phyloP scores from a whole-genome alignment of 2,888 invertebrate genomes.

The Nomada goodeniana region DNA sequence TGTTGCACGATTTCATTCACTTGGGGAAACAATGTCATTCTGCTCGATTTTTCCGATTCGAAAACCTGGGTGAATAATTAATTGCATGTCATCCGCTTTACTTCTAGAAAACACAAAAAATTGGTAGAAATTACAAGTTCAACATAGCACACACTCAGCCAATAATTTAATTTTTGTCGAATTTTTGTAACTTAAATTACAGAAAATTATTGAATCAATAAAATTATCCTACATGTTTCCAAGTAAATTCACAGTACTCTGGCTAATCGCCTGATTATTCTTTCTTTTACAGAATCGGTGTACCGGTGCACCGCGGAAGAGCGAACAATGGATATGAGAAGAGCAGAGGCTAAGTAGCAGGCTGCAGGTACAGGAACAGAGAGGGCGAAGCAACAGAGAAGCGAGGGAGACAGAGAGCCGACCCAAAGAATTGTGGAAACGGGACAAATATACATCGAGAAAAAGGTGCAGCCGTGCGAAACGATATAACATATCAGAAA shows the following conservation, averaged over 20 bases:
- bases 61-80: neutral
- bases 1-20: neutral
- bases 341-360: slow-evolving; percentile 75
- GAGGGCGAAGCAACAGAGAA: slow-evolving; percentile 42
- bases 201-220: no score
- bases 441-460: neutral
- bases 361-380: slow-evolving; percentile 67
- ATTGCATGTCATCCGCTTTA: neutral
- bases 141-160: neutral
- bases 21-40: neutral
- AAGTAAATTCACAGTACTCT: no score
- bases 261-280: no score
- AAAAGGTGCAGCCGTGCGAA: neutral
- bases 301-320: slow-evolving; percentile 69
- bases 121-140: neutral
- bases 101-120: neutral
- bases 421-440: slow-evolving; percentile 28
- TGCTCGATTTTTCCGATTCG: neutral
- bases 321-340: slow-evolving; percentile 75
- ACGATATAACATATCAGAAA: neutral
- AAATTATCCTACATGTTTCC: neutral
- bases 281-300: slow-evolving; percentile 69
- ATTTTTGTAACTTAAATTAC: no score
- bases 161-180: no score
- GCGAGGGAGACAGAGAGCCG: slow-evolving; percentile 18